phyloP scores from a whole-genome alignment of 2,888 invertebrate genomes.

The Leucozona laternaria region DNA sequence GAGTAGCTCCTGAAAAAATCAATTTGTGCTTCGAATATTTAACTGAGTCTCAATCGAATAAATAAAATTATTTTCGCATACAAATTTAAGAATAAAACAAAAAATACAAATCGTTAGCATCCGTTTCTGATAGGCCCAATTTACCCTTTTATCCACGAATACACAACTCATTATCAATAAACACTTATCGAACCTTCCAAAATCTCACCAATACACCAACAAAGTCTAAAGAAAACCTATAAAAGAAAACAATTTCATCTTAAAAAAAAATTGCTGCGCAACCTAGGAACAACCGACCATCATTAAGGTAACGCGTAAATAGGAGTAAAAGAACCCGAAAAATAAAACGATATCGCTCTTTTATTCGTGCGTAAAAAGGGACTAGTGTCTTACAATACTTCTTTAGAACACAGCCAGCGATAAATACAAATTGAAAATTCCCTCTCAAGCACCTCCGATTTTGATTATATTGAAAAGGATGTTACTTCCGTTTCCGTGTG shows the following conservation, averaged over 20 bases:
- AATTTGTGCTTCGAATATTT: neutral
- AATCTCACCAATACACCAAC: neutral
- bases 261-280: conserved; percentile 3
- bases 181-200: conserved; percentile 44
- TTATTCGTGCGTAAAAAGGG: conserved; percentile 63
- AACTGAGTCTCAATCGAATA: neutral
- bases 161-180: conserved; percentile 62
- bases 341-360: conserved; percentile 68
- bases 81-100: neutral
- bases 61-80: neutral
- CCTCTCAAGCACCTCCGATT: conserved; percentile 42
- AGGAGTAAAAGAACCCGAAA: conserved; percentile 62
- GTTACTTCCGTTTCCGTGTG: conserved; percentile 44
- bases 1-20: neutral
- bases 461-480: conserved; percentile 68
- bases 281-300: conserved; percentile 44
- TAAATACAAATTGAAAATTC: conserved; percentile 45
- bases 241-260: conserved; percentile 30
- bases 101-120: conserved; percentile 34
- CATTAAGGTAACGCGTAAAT: conserved; percentile 70
- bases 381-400: conserved; percentile 37
- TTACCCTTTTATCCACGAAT: conserved; percentile 42
- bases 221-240: neutral
- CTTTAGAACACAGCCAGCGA: conserved; percentile 6
- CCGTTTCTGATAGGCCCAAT: conserved; percentile 19